These are phyloP conservation scores for Xiphydria camelus DNA, from an alignment of 2,888 invertebrate species.

Conservation along the genomic window DNA sequence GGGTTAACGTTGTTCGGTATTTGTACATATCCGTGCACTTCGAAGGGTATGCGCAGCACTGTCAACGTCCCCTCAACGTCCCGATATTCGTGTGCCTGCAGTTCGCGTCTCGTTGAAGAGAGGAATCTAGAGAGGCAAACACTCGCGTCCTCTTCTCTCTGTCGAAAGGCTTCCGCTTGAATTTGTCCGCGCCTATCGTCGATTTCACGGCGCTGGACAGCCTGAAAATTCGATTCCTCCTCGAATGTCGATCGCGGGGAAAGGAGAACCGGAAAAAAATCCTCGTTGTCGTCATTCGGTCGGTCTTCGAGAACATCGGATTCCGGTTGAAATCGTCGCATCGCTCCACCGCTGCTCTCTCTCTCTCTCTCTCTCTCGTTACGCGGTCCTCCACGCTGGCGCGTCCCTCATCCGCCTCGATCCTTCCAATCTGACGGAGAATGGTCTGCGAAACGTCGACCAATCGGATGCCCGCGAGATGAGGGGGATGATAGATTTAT, in stretches of 20 bases:
- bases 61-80: no score
- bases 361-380: constrained; percentile 8
- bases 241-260: constrained; percentile 23
- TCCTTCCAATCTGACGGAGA: constrained; percentile 14
- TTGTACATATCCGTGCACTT: no score
- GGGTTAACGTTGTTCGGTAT: no score
- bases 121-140: no score
- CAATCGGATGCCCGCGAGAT: background rate
- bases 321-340: background rate
- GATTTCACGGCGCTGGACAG: no score
- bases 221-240: constrained; percentile 26
- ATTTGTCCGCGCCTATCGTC: constrained; percentile 22
- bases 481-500: constrained; percentile 29
- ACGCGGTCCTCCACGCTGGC: no score
- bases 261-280: constrained; percentile 8
- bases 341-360: constrained; percentile 1
- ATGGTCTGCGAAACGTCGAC: constrained; percentile 21
- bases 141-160: no score
- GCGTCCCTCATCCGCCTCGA: no score
- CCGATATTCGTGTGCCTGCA: no score
- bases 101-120: no score
- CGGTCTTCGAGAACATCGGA: constrained; percentile 1
- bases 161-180: constrained; percentile 18
- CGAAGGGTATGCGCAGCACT: no score
- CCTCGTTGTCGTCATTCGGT: constrained; percentile 10